Evolutionary conservation across 2,797 vertebrate species (phyloP).

Genomic region (Mareca strepera): DNA sequence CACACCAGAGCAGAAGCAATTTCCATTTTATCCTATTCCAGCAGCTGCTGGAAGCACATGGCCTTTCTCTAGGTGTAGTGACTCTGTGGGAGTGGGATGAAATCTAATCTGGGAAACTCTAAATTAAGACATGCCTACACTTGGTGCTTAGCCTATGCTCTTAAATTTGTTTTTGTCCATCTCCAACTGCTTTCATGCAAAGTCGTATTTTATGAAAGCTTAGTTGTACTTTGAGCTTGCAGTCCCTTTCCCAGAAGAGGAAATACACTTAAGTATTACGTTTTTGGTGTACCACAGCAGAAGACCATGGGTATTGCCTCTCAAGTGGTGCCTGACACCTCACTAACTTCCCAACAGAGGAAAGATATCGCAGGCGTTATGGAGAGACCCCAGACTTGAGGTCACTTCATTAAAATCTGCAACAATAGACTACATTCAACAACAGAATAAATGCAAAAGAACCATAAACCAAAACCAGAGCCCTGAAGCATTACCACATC

Average conservation of each 20-base stretch:
- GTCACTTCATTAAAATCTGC: background rate
- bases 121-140: slow-evolving; percentile 26
- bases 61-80: background rate
- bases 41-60: background rate
- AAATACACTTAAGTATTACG: background rate
- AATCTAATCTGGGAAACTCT: slow-evolving; percentile 38
- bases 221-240: background rate
- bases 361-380: background rate
- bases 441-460: background rate
- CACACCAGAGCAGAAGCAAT: fast-evolving
- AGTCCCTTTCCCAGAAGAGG: background rate
- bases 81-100: background rate
- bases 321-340: background rate
- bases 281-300: background rate
- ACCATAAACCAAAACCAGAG: background rate
- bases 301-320: background rate
- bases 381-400: background rate
- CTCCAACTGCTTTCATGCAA: background rate
- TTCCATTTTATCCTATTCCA: slow-evolving; percentile 8
- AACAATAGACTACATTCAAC: background rate
- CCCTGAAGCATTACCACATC: background rate
- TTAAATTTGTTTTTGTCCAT: background rate
- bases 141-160: background rate
- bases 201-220: background rate
- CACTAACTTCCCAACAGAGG: background rate